Evolutionary conservation across 2,113 vertebrate genomes (phyloP), one percentile per base, ranked within the genome.

Genomic region (Colaptes auratus): DNA sequence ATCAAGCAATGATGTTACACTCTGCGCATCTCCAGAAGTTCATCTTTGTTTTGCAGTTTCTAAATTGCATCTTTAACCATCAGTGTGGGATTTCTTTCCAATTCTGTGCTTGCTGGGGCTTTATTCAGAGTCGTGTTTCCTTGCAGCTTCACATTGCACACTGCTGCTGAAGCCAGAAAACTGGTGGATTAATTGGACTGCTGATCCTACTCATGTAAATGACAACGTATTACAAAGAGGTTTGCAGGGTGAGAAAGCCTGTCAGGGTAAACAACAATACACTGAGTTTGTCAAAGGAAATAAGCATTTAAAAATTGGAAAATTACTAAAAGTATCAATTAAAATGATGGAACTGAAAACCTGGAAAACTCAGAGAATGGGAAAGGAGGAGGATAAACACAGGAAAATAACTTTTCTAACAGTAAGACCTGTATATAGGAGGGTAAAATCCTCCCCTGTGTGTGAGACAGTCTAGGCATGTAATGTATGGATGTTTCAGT

Each of bases 361-460:
- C 24, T 44, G 9, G 7, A 36, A 73, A 76, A 61, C 21, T 35
- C 9, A 77, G n/a, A 70, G 9, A 27, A 27, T 23, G 3, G 69
- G 39, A 36, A 21, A 90, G 20, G 2, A 25, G 59, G 6, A 67
- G 35, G 27, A 58, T 30, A 82, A 66, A 82, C 7, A 67, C 15
- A 64, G 7, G 1, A n/a, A 50, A 59, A 33, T 19, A 59, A 28
- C 7, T 3, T 30, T 80, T 71, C 9, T 39, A 66, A 9, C 1
- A 36, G 20, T 17, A 80, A 77, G 27, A 1, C 1, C 9, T 48
- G 0, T 19, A 23, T 19, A 7, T 7, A 36, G 5, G 10, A 1
- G 13, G 2, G 3, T 33, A 42, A 25, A 44, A 12, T 33, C 21
- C 6, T 86, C 33, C 33, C 9, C 1, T 27, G 6, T 3, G 33